Conservation (phyloP, 2,888 invertebrate species). For the Drosophila siamana region DNA sequence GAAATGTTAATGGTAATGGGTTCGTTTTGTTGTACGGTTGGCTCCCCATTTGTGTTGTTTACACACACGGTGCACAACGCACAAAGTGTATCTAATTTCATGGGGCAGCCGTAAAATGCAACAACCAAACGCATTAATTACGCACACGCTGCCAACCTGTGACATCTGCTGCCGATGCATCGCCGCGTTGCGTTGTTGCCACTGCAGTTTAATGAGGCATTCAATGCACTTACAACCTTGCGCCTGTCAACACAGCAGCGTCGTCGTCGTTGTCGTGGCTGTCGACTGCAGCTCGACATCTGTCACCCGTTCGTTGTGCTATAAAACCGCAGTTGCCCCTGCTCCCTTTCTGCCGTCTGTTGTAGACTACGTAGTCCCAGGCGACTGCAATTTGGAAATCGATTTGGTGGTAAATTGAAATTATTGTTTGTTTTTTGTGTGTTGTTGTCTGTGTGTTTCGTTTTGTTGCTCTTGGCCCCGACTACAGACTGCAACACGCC, state of each 20-base stretch:
- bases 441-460: conserved; percentile 13
- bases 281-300: conserved; percentile 57
- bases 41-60: conserved; percentile 65
- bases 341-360: conserved; percentile 17
- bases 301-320: conserved; percentile 70
- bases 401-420: conserved; percentile 77
- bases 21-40: conserved; percentile 32
- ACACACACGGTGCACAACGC: conserved; percentile 52
- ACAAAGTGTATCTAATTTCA: conserved; percentile 77
- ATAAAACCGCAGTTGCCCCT: conserved; percentile 70
- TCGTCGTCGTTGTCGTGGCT: no score
- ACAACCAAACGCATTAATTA: conserved; percentile 78
- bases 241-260: conserved; percentile 63
- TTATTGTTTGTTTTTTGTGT: conserved; percentile 63
- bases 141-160: conserved; percentile 61
- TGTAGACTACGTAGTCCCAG: conserved; percentile 34
- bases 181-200: conserved; percentile 35
- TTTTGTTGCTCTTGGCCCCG: conserved; percentile 10
- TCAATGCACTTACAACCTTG: conserved; percentile 75
- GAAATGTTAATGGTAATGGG: conserved; percentile 50
- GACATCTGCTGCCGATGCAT: conserved; percentile 40
- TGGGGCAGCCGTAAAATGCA: conserved; percentile 67
- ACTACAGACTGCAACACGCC: conserved; percentile 63
- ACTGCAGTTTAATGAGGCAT: conserved; percentile 81
- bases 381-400: conserved; percentile 69